These are phyloP conservation scores for Ornithorhynchus anatinus DNA, from an alignment of 2,113 vertebrate species.

Conservation along the genomic window DNA sequence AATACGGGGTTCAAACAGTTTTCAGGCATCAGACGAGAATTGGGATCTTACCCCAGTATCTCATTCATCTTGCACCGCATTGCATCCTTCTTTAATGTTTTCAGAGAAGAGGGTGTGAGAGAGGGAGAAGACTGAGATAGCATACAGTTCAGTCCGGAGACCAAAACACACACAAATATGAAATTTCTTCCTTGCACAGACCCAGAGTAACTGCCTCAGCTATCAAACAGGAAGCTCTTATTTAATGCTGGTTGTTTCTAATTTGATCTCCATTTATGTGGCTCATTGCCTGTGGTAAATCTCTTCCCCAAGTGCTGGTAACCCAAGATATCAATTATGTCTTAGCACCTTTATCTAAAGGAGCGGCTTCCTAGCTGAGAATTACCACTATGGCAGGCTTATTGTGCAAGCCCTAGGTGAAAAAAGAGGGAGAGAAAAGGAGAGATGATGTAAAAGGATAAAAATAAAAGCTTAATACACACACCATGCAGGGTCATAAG, in stretches of 20 bases:
- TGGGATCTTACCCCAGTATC: background rate
- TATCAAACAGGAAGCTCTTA: slow-evolving; percentile 22
- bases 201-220: slow-evolving; percentile 1
- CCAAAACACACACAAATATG: background rate
- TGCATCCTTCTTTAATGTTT: background rate
- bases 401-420: background rate
- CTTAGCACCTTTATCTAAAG: background rate
- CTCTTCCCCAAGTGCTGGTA: background rate
- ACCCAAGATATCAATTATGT: background rate
- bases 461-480: background rate
- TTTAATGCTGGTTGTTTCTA: slow-evolving; percentile 16
- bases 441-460: background rate
- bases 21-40: background rate
- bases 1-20: background rate
- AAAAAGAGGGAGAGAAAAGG: background rate
- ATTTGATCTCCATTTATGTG: slow-evolving; percentile 16
- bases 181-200: slow-evolving; percentile 8
- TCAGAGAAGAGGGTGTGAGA: background rate
- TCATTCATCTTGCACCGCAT: background rate
- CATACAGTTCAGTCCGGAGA: background rate
- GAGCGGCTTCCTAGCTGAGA: background rate
- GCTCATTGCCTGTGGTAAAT: slow-evolving; percentile 1
- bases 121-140: background rate
- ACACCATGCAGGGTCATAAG: background rate
- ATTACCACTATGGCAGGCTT: too few species aligned